Conservation (phyloP, 2,888 invertebrate species). For the Perizoma affinitatum region DNA sequence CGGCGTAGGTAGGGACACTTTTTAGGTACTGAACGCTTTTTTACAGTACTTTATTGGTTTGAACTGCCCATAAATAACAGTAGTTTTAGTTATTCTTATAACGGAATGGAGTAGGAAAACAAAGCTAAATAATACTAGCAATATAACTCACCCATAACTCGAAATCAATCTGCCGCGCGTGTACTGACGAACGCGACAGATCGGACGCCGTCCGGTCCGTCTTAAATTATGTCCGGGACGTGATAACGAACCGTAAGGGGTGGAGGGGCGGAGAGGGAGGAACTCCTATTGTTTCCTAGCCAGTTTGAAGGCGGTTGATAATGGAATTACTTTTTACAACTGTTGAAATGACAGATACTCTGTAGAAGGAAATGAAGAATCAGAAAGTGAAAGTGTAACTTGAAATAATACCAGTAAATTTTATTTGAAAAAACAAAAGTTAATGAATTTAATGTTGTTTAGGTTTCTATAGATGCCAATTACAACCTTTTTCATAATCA, state of each 20-base stretch:
- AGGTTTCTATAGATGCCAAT: too few species aligned
- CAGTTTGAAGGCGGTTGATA: slow-evolving; percentile 34
- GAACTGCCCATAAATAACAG: too few species aligned
- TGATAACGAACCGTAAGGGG: slow-evolving; percentile 65
- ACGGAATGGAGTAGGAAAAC: not conserved
- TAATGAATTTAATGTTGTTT: too few species aligned
- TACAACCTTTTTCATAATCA: too few species aligned
- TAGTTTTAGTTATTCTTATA: too few species aligned
- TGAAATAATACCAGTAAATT: too few species aligned
- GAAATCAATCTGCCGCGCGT: slow-evolving; percentile 46
- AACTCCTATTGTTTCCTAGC: slow-evolving; percentile 50
- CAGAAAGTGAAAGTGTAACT: too few species aligned
- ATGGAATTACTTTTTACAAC: slow-evolving; percentile 32
- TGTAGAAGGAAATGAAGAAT: slow-evolving; percentile 6
- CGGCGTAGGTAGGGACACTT: too few species aligned
- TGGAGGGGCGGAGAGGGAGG: slow-evolving; percentile 43
- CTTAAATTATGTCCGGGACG: slow-evolving; percentile 81
- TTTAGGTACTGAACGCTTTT: too few species aligned
- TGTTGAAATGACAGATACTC: slow-evolving; percentile 24
- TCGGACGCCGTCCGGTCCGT: slow-evolving; percentile 48
- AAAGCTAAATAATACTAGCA: not conserved
- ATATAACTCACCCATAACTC: slow-evolving; percentile 1
- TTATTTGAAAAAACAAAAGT: too few species aligned
- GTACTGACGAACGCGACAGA: slow-evolving; percentile 46
- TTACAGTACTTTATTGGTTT: too few species aligned